Base-by-base conservation (phyloP, 1,140 invertebrate species). In the Apis florea region DNA sequence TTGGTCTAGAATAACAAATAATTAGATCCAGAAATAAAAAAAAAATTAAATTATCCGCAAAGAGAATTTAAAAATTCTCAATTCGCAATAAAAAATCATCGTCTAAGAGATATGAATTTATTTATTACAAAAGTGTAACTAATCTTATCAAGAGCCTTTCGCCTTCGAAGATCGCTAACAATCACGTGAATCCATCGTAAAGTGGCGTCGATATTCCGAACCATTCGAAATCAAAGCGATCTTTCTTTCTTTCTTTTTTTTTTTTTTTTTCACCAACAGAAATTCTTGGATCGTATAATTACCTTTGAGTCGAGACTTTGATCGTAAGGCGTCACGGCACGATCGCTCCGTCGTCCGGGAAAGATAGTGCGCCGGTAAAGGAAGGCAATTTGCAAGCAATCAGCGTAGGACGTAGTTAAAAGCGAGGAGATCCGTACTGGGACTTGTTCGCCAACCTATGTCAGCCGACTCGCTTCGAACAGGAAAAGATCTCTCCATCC, bases 361-460 rank as follows among this genome's bases (percentile, higher is more conserved):
- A 73, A 86, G 83, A 66, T 63, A 79, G 83, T 31, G 67, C n/a
- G 51, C 59, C 63, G 61, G 76, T 86, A 89, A 91, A 91, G 83
- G 86, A 89, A 90, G 85, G 88, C 88, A 92, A 92, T 92, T 92
- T 90, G 87, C 89, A 90, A 89, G 89, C 90, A 91, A 92, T 92
- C 90, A 89, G 76, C 90, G 83, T 87, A 86, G 85, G 87, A 88
- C 85, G 85, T 83, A 89, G 88, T 91, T 90, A 90, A 91, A 91
- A 90, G 86, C 85, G 83, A 88, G 51, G 68, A 76, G 61, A 79
- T 84, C 70, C 75, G 79, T 89, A 86, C 84, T 87, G 89, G 72
- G 90, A 88, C 66, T 78, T 75, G 76, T 78, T 86, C 80, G 90
- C 87, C 89, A 91, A 92, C 90, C 90, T 89, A 88, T 92, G 86